Percentiles rank a stretch among this genome's conserved stretches.
phyloP scores from a whole-genome alignment of 2,797 vertebrate species.

The Coregonus suidteri region DNA sequence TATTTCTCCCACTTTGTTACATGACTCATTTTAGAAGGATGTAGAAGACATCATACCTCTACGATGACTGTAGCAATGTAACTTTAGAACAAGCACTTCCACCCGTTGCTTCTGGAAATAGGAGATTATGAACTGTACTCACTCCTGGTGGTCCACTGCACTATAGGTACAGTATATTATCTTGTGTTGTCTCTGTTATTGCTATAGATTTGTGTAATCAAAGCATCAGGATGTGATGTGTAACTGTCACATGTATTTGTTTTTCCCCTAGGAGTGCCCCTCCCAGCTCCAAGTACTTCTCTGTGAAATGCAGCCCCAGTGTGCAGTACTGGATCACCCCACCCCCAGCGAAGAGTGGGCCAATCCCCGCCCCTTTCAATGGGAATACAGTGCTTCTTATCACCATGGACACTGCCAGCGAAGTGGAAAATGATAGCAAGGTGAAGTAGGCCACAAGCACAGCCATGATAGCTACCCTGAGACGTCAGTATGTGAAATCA shows the following conservation, averaged over 20 bases:
- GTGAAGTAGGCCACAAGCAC: slow-evolving; percentile 59
- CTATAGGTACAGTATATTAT: not conserved
- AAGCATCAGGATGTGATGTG: not conserved
- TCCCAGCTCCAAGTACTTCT: slow-evolving; percentile 74
- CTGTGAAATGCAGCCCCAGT: slow-evolving; percentile 77
- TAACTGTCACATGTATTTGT: not conserved
- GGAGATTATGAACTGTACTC: not conserved
- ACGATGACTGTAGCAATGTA: slow-evolving; percentile 15
- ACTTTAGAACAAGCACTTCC: slow-evolving; percentile 14
- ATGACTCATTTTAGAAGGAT: not conserved
- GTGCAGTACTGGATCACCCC: slow-evolving; percentile 73
- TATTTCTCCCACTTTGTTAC: not conserved
- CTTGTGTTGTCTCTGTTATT: not conserved
- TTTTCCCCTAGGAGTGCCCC: slow-evolving; percentile 80
- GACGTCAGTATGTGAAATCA: not conserved
- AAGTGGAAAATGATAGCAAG: slow-evolving; percentile 83
- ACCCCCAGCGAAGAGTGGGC: slow-evolving; percentile 1
- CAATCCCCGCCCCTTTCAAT: slow-evolving; percentile 39
- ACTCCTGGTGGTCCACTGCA: not conserved
- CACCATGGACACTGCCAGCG: slow-evolving; percentile 79
- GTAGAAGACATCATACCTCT: not conserved
- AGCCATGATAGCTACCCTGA: not conserved
- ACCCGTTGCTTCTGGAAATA: slow-evolving; percentile 36
- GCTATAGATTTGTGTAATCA: not conserved
- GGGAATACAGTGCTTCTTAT: slow-evolving; percentile 73